Percentiles rank a stretch among this genome's conserved stretches.
phyloP scores from a whole-genome alignment of 2,888 invertebrate genomes.

The Ceriagrion tenellum region DNA sequence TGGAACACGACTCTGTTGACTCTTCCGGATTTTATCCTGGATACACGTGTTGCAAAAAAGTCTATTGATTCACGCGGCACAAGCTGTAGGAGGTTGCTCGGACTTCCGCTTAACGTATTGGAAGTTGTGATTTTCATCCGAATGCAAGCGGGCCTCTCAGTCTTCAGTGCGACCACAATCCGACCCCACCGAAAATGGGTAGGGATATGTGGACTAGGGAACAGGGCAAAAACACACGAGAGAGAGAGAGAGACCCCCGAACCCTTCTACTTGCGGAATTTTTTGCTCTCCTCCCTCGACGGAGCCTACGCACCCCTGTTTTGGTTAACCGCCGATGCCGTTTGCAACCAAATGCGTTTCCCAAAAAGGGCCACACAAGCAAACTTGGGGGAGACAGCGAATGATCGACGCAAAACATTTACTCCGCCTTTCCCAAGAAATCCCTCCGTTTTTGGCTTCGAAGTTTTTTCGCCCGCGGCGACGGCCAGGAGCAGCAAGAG shows the following conservation, averaged over 20 bases:
- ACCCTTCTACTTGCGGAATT: neutral
- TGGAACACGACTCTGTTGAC: neutral
- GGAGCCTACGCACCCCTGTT: neutral
- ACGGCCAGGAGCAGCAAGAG: neutral
- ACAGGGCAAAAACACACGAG: neutral
- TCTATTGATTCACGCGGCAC: neutral
- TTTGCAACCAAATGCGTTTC: neutral
- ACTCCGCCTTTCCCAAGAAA: neutral
- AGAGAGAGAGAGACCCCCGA: neutral
- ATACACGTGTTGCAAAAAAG: too few species aligned
- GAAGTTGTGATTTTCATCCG: neutral
- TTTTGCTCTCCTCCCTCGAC: neutral
- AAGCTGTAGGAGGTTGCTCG: neutral
- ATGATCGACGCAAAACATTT: neutral
- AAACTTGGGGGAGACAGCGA: neutral
- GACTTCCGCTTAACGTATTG: neutral
- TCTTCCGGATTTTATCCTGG: too few species aligned
- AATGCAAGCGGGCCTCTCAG: neutral
- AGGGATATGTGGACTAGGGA: neutral
- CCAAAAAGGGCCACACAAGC: neutral
- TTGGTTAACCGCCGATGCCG: neutral
- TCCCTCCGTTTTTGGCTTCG: neutral
- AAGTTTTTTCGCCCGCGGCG: neutral
- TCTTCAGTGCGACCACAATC: neutral
- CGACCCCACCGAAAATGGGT: neutral